Base-by-base conservation (phyloP, 35 echinoderm and acorn worm genomes). In the Lytechinus pictus region DNA sequence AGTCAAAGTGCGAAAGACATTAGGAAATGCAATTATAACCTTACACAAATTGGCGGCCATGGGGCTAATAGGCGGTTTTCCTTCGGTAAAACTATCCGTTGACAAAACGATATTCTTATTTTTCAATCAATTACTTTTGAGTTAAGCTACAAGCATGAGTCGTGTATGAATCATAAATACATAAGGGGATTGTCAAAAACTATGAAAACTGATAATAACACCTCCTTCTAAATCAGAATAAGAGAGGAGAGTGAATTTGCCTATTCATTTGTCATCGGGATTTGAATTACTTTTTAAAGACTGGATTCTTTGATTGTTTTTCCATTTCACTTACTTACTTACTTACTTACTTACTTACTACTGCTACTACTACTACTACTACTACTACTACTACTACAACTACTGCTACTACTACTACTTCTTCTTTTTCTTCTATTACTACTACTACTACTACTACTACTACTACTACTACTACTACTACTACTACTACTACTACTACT, bases 31-130 rank as follows among this genome's bases (percentile, higher is more conserved):
- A 79, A 79, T 79, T 79, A 79, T 79, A 79, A 79, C 66, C 66
- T 79, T 79, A 79, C 66, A 79, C 66, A 79, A 79, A 79, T 79
- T 79, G 66, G 66, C 66, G 66, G n/a, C 66, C 66, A 24, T 79
- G 66, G 66, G 66, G 19, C 66, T 79, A 79, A 79, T 79, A 79
- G 66, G 66, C 66, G 66, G 66, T 79, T 79, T 79, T 79, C 66
- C 66, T 79, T 79, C 66, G 66, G n/a, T 24, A 79, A 79, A 79
- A 79, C 66, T 16, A 79, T 79, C 16, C 19, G 19, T 24, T 79
- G 66, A 79, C 66, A 79, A 24, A 79, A 79, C 66, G 19, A 24
- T 27, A 79, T 79, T 79, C 66, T 79, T 79, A 24, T 79, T 79
- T 79, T 79, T 79, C 6, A 79, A 79, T 79, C 66, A 79, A 79